Percentiles rank a stretch among this genome's conserved stretches.
Conservation (phyloP, 2,888 invertebrate species). For the Ophion ventricosus region DNA sequence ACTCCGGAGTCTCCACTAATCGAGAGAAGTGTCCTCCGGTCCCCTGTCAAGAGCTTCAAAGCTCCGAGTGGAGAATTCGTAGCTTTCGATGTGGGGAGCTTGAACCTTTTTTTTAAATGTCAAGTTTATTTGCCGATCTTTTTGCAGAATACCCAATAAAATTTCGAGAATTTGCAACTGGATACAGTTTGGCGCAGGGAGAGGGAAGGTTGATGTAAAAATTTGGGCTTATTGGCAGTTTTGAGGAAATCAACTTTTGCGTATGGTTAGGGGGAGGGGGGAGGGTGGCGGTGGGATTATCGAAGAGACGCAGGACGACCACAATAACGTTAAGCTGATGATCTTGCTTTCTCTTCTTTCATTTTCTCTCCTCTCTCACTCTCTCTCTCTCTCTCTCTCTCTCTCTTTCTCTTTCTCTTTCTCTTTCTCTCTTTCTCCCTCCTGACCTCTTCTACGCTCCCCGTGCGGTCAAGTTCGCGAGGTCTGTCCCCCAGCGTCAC, state of each 20-base stretch:
- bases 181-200: no score
- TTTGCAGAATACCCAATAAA: no score
- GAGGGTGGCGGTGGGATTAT: neutral
- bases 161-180: no score
- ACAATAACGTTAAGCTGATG: constrained; percentile 48
- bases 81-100: neutral
- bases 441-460: neutral
- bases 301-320: constrained; percentile 4
- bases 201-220: no score
- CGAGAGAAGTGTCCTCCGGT: neutral
- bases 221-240: neutral
- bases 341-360: neutral
- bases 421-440: neutral
- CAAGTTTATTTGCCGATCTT: no score
- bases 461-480: constrained; percentile 31
- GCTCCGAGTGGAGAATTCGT: neutral
- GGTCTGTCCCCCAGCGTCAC: constrained; percentile 66
- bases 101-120: no score
- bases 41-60: neutral
- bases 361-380: neutral
- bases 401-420: neutral
- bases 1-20: neutral
- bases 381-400: neutral
- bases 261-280: neutral
- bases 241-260: neutral